A percentile compares a stretch with the other conserved stretches of the same genome.
Evolutionary conservation across 37 sponge, comb jelly and placozoan species (phyloP).

Genomic region (Bolinopsis microptera): DNA sequence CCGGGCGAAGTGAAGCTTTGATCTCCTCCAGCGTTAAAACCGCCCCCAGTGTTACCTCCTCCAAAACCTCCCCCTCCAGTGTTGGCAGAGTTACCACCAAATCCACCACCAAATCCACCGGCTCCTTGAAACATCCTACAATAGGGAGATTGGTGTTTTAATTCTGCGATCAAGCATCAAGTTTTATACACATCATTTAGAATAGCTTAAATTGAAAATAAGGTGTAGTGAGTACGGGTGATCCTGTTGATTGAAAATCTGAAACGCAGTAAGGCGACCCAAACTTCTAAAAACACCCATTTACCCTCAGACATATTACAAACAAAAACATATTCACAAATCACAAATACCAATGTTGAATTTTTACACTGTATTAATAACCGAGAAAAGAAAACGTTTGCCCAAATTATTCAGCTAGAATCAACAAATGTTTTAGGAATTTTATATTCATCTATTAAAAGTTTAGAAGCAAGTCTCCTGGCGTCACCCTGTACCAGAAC

Average conservation of each 20-base stretch:
- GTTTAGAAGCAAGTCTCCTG: conserved; percentile 60
- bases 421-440: conserved; percentile 39
- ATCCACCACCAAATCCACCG: conserved; percentile 26
- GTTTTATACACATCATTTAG: no score
- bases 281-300: no score
- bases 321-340: no score
- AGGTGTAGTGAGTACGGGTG: no score
- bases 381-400: no score
- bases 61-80: not conserved
- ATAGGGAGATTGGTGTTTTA: not conserved
- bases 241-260: no score
- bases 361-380: no score
- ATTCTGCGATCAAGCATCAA: no score
- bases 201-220: no score
- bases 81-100: not conserved
- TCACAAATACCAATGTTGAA: no score
- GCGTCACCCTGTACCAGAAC: conserved; percentile 61
- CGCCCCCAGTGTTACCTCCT: not conserved
- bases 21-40: not conserved
- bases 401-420: not conserved
- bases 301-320: no score
- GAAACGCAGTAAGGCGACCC: no score
- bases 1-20: conserved; percentile 43
- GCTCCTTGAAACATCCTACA: conserved; percentile 42
- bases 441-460: not conserved